A percentile compares a stretch with the other conserved stretches of the same genome.
phyloP scores from a whole-genome alignment of 2,888 invertebrate genomes.

The Sesia apiformis region DNA sequence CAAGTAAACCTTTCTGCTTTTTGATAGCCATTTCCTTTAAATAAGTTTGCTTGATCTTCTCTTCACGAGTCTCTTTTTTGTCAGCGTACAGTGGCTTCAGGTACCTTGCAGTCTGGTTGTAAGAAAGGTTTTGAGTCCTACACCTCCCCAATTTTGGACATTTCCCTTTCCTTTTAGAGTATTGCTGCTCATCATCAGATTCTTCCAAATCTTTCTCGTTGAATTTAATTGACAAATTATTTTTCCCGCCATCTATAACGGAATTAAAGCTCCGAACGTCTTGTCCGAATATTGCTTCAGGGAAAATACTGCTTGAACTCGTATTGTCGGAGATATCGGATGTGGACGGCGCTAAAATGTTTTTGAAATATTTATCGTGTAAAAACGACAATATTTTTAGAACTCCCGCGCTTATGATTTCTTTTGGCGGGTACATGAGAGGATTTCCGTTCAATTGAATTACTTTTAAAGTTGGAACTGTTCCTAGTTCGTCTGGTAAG shows the following conservation, averaged over 20 bases:
- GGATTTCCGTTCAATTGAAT: conserved; percentile 78
- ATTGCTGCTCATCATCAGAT: conserved; percentile 30
- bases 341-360: conserved; percentile 36
- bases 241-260: conserved; percentile 33
- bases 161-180: conserved; percentile 39
- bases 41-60: conserved; percentile 47
- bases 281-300: conserved; percentile 18
- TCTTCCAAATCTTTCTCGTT: conserved; percentile 40
- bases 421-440: conserved; percentile 70
- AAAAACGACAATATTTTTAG: conserved; percentile 41
- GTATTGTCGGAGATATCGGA: conserved; percentile 36
- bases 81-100: conserved; percentile 27
- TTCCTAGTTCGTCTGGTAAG: conserved; percentile 78
- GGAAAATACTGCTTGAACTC: conserved; percentile 14
- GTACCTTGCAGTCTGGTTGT: conserved; percentile 60
- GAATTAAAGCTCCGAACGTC: conserved; percentile 49
- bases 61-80: conserved; percentile 27
- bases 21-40: conserved; percentile 67
- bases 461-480: conserved; percentile 73
- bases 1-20: conserved; percentile 71
- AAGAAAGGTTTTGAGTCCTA: conserved; percentile 47
- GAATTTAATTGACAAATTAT: conserved; percentile 37
- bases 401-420: conserved; percentile 69
- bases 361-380: conserved; percentile 41
- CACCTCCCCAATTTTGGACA: conserved; percentile 52